Evolutionary conservation across 2,113 vertebrate genomes (phyloP).

Genomic region (Dicerorhinus sumatrensis): DNA sequence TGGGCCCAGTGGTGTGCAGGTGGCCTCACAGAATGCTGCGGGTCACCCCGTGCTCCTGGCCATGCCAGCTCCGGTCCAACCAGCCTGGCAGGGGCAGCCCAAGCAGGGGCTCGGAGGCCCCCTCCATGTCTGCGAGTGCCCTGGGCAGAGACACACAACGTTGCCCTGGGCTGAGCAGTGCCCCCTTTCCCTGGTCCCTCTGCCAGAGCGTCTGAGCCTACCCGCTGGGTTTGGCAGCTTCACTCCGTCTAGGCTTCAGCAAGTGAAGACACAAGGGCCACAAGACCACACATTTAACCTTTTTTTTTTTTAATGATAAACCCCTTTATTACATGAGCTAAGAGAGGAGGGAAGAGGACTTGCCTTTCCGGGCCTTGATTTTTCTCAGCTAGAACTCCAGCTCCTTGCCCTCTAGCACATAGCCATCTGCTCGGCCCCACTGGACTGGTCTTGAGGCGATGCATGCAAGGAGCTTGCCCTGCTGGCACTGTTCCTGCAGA

Average conservation of each 20-base stretch:
- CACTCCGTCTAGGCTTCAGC: background rate
- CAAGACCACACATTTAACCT: background rate
- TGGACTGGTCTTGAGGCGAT: too few relatives aligned
- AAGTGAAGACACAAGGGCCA: background rate
- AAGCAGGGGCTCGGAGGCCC: background rate
- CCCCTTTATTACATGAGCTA: too few relatives aligned
- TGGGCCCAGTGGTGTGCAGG: background rate
- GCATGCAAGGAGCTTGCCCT: conserved; percentile 95
- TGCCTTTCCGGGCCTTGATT: too few relatives aligned
- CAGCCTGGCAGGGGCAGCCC: background rate
- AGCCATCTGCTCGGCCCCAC: too few relatives aligned
- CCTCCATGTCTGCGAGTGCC: background rate
- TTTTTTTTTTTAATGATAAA: too few relatives aligned
- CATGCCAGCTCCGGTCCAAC: background rate
- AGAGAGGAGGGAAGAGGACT: too few relatives aligned
- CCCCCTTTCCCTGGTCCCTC: background rate
- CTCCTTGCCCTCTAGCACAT: too few relatives aligned
- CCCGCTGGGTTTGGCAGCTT: background rate
- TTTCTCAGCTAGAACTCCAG: too few relatives aligned
- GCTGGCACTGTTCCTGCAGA: conserved; percentile 97
- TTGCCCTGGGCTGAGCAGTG: background rate
- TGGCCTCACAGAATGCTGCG: background rate
- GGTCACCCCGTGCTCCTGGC: rapidly evolving
- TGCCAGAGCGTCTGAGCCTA: background rate
- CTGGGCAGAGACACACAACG: background rate